phyloP scores from a whole-genome alignment of 1,140 invertebrate species.

The Conus ventricosus region DNA sequence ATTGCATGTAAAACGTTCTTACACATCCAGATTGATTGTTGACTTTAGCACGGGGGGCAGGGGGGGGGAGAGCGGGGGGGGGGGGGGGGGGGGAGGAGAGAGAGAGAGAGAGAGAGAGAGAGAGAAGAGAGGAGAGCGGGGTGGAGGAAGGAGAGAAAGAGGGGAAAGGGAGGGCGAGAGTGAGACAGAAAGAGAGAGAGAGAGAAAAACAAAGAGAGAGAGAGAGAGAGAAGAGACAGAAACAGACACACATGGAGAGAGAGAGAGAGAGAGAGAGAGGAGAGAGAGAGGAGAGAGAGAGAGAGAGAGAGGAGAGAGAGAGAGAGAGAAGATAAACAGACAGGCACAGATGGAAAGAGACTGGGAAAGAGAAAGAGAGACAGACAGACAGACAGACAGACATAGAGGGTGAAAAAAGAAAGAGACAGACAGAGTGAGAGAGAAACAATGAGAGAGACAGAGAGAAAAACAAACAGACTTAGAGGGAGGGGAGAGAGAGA shows the following conservation, averaged over 20 bases:
- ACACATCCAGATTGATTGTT: too few species aligned
- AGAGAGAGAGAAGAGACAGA: neutral
- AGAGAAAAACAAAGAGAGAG: neutral
- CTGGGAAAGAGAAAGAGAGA: neutral
- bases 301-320: neutral
- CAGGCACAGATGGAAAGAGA: too few species aligned
- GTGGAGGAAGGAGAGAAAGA: conserved; percentile 16
- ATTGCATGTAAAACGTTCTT: too few species aligned
- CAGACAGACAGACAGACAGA: neutral
- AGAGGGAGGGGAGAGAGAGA: conserved; percentile 1
- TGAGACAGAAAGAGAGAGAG: neutral
- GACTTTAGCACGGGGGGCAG: too few species aligned
- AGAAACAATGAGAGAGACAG: neutral
- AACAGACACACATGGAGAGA: too few species aligned
- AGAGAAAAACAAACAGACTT: neutral
- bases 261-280: neutral
- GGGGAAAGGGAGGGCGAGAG: conserved; percentile 22
- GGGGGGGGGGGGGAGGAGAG: conserved; percentile 1
- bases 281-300: neutral
- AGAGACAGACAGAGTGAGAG: neutral
- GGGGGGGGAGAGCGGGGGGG: conserved; percentile 2
- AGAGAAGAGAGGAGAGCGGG: conserved; percentile 23
- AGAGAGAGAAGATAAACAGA: neutral
- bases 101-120: conserved; percentile 24
- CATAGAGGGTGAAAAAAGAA: neutral